A percentile compares a stretch with the other conserved stretches of the same genome.
Conservation (phyloP, 1,140 invertebrate species). For the Sinonovacula constricta region DNA sequence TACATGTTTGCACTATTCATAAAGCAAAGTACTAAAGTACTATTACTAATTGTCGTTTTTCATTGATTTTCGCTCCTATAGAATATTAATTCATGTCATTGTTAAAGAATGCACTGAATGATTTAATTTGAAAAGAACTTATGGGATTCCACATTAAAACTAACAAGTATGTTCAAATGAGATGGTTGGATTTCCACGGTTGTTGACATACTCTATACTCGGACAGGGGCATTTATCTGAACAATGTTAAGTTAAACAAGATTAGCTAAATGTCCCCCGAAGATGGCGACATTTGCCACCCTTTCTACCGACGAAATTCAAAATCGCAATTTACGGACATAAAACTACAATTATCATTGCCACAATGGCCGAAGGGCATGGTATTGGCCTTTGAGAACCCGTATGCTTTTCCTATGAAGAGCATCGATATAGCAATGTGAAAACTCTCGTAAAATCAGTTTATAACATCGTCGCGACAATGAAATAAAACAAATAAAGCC, state of each 20-base stretch:
- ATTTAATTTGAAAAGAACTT: too few relatives aligned
- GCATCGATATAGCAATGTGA: conserved; percentile 16
- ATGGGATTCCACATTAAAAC: too few relatives aligned
- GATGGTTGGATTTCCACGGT: too few relatives aligned
- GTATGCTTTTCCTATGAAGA: conserved; percentile 10
- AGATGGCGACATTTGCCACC: conserved; percentile 35
- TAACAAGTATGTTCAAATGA: too few relatives aligned
- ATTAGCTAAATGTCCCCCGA: conserved; percentile 52
- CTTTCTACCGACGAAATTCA: conserved; percentile 37
- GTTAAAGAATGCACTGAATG: too few relatives aligned
- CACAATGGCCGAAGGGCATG: conserved; percentile 24
- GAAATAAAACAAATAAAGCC: conserved; percentile 27
- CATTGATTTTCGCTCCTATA: too few relatives aligned
- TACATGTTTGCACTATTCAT: too few relatives aligned
- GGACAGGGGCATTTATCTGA: conserved; percentile 12
- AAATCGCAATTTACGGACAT: conserved; percentile 40
- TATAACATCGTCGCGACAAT: conserved; percentile 19
- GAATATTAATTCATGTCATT: too few relatives aligned
- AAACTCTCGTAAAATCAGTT: conserved; percentile 36
- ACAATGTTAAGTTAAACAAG: conserved; percentile 51
- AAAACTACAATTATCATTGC: conserved; percentile 46
- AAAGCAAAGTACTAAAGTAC: too few relatives aligned
- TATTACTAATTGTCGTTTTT: too few relatives aligned
- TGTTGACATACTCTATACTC: too few relatives aligned
- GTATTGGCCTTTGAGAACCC: conserved; percentile 6